Conservation (phyloP, 2,113 vertebrate genomes). For the Numenius arquata region DNA sequence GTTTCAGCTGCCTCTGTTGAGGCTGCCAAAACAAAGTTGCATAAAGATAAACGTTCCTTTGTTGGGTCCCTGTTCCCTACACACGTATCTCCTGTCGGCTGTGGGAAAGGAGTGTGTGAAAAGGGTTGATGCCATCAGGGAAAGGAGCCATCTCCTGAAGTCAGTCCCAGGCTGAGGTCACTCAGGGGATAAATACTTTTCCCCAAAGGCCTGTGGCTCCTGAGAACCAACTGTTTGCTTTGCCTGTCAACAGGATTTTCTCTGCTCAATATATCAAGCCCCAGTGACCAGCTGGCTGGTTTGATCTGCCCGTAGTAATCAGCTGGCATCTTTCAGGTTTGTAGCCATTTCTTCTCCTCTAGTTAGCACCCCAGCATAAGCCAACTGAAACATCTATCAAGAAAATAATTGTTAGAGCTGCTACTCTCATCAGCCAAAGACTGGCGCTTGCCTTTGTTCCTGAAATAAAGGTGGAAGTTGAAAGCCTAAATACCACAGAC, state of each 20-base stretch:
- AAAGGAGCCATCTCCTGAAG: constrained; percentile 64
- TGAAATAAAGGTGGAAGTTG: constrained; percentile 55
- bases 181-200: constrained; percentile 65
- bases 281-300: constrained; percentile 48
- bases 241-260: constrained; percentile 65
- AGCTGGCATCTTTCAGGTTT: constrained; percentile 64
- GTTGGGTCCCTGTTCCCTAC: background rate
- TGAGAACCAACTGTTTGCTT: constrained; percentile 63
- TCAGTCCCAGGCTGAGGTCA: constrained; percentile 56
- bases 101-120: constrained; percentile 62
- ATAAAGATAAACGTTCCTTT: constrained; percentile 22
- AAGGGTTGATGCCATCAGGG: constrained; percentile 47
- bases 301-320: constrained; percentile 44
- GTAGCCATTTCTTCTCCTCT: constrained; percentile 30
- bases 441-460: constrained; percentile 37
- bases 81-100: background rate
- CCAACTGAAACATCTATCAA: constrained; percentile 61
- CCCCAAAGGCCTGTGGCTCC: constrained; percentile 57
- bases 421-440: constrained; percentile 41
- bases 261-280: constrained; percentile 67
- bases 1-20: constrained; percentile 35
- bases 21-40: constrained; percentile 13
- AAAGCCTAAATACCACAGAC: constrained; percentile 56
- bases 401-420: constrained; percentile 52
- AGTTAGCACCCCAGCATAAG: constrained; percentile 45